Evolutionary conservation across 2,113 vertebrate genomes (phyloP).

Genomic region (Cathartes aura): DNA sequence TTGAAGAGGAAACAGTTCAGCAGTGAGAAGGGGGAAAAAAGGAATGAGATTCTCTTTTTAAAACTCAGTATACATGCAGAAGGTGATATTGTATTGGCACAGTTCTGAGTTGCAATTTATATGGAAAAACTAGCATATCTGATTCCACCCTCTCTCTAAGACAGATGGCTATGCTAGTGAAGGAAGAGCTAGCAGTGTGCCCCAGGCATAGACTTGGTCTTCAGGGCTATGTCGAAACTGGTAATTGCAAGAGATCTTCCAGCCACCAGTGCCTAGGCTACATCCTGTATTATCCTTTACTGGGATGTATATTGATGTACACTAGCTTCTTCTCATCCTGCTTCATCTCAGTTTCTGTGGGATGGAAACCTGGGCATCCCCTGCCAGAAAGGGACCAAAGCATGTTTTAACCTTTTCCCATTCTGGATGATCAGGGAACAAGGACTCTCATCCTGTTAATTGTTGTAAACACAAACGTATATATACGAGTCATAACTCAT

Average conservation of each 20-base stretch:
- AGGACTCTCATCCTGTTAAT: neutral
- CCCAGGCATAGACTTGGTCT: neutral
- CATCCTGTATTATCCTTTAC: neutral
- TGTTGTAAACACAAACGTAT: neutral
- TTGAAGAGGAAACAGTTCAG: neutral
- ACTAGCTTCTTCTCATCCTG: neutral
- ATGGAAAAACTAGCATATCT: neutral
- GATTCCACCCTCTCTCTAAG: neutral
- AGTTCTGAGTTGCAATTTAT: neutral
- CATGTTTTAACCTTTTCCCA: neutral
- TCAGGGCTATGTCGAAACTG: neutral
- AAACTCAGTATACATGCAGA: neutral
- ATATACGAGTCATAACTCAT: neutral
- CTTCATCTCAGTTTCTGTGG: neutral
- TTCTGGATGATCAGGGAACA: neutral
- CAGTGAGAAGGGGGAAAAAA: fast-evolving
- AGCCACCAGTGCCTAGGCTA: fast-evolving
- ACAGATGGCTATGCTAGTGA: neutral
- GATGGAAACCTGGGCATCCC: neutral
- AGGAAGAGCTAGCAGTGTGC: neutral
- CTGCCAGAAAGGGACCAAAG: neutral
- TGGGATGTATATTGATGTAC: neutral
- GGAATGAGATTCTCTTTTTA: neutral
- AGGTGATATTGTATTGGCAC: neutral
- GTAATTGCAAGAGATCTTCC: neutral